Conservation (phyloP, 2,113 vertebrate species). For the Hemicordylus capensis region DNA sequence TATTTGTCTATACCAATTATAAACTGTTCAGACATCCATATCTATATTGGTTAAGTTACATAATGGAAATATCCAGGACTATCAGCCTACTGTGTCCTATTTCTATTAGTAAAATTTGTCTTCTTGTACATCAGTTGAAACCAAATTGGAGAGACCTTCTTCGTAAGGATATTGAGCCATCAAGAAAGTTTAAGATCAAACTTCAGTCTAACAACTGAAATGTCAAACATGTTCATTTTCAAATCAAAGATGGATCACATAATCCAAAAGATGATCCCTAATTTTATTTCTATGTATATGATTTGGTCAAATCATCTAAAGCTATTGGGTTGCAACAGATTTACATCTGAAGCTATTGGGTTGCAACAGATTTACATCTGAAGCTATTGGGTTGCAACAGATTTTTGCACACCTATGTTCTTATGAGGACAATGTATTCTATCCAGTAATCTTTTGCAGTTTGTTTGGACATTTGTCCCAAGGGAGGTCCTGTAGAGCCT, state of each 20-base stretch:
- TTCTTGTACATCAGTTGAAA: background rate
- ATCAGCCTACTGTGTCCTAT: background rate
- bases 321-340: too few relatives aligned
- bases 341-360: too few relatives aligned
- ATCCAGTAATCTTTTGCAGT: too few relatives aligned
- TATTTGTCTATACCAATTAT: background rate
- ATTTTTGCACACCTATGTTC: too few relatives aligned
- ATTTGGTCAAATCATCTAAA: background rate
- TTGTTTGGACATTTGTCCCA: too few relatives aligned
- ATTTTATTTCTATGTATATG: background rate
- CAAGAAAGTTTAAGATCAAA: constrained; percentile 1
- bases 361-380: too few relatives aligned
- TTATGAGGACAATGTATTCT: too few relatives aligned
- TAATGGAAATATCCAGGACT: background rate
- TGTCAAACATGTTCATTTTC: background rate
- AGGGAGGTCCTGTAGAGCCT: too few relatives aligned
- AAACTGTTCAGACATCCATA: background rate
- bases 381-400: too few relatives aligned
- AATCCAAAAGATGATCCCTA: background rate
- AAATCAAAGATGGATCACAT: background rate
- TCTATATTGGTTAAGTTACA: background rate
- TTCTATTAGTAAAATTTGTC: background rate
- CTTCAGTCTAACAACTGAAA: background rate
- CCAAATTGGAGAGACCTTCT: background rate
- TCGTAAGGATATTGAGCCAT: background rate